Base-by-base conservation (phyloP, 2,113 vertebrate species). In the Aptenodytes forsteri region DNA sequence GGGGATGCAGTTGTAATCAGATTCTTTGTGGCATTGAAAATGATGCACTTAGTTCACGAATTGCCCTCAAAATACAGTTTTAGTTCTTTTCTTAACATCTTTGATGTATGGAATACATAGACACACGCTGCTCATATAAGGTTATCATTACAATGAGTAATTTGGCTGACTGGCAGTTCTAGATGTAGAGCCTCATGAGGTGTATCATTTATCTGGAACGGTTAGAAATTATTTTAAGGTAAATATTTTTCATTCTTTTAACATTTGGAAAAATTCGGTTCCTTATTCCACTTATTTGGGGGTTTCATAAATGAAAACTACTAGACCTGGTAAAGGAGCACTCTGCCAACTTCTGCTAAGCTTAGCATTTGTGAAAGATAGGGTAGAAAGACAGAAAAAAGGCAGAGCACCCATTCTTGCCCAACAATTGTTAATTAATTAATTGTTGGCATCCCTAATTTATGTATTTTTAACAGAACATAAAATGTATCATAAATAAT, bases 51-150 rank as follows among this genome's bases (percentile, higher is more conserved):
- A 78, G 96, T 96, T 97, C 84, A 97, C 97, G 97, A 96, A 97
- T 93, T 89, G 82, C 95, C 92, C 69, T 96, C 93, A 96, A 97
- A 97, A 97, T 95, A 94, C 77, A 96, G 83, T 97, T 97, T 97
- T 94, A 61, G 80, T 94, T 92, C 96, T 98, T 97, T 95, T 89
- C 79, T 93, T 96, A 96, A 84, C 88, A 87, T 87, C 95, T 97
- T 95, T 96, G 91, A 95, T 91, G 71, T 88, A 93, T 94, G 97
- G 97, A 97, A 96, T 94, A 89, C 89, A 82, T 83, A 95, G 91
- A 84, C 87, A 89, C 78, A 95, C 56, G 80, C 83, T 86, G 55
- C 66, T 97, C 70, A 89, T 95, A 77, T 84, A 89, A 97, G 92
- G 52, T 95, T 85, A 87, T 87, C 66, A 66, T 96, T 96, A 85